phyloP scores from a whole-genome alignment of 2,113 vertebrate species.

The Eptesicus fuscus region DNA sequence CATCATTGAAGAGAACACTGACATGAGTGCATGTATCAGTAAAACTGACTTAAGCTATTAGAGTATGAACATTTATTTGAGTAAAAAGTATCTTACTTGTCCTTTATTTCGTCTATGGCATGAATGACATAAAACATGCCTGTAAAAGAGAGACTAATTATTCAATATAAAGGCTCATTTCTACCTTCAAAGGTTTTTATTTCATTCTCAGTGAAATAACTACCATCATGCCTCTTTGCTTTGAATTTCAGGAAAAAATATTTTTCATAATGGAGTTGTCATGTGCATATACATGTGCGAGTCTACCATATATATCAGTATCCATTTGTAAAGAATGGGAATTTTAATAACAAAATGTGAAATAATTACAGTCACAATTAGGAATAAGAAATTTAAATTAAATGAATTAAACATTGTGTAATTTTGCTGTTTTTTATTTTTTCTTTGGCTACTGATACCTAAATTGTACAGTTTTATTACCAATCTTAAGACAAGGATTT shows the following conservation, averaged over 20 bases:
- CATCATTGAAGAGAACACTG: constrained; percentile 47
- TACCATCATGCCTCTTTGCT: neutral
- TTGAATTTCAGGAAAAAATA: constrained; percentile 6
- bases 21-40: neutral
- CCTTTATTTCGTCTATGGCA: neutral
- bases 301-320: neutral
- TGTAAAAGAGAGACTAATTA: neutral
- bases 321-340: neutral
- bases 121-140: neutral
- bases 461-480: neutral
- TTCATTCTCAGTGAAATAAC: neutral
- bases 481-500: neutral
- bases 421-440: neutral
- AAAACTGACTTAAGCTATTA: constrained; percentile 25
- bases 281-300: neutral
- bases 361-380: neutral
- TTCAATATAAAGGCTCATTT: neutral
- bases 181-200: neutral
- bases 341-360: neutral
- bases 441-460: neutral
- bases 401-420: neutral
- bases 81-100: neutral
- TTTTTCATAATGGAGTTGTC: neutral
- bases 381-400: neutral
- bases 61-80: neutral